phyloP scores from a whole-genome alignment of 2,888 invertebrate genomes.

The Aporophyla lueneburgensis region DNA sequence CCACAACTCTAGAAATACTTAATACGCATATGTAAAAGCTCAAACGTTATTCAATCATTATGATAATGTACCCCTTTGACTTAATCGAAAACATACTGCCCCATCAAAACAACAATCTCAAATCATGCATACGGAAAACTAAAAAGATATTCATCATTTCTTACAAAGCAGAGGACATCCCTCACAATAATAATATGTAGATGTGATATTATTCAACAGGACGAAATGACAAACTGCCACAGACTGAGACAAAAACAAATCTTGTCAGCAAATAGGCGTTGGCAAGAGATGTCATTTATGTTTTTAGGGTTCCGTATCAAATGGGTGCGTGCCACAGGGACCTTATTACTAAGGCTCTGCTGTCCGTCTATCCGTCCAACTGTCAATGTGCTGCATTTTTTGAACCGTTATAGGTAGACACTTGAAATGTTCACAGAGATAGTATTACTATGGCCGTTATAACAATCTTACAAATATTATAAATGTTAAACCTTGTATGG shows the following conservation, averaged over 20 bases:
- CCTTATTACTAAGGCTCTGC: not conserved
- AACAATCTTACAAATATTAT: too few relatives aligned
- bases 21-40: not conserved
- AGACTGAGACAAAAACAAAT: conserved; percentile 80
- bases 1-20: too few relatives aligned
- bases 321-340: not conserved
- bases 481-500: too few relatives aligned
- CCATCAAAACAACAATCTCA: conserved; percentile 37
- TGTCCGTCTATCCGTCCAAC: too few relatives aligned
- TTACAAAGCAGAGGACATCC: conserved; percentile 41
- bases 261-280: conserved; percentile 80
- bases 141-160: conserved; percentile 56
- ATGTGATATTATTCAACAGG: conserved; percentile 72
- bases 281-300: conserved; percentile 73
- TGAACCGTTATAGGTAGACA: not conserved
- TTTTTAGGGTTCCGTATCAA: conserved; percentile 39
- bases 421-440: not conserved
- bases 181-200: conserved; percentile 71
- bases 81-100: conserved; percentile 34
- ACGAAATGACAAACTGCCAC: conserved; percentile 79
- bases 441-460: not conserved
- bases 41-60: conserved; percentile 11
- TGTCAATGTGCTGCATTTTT: not conserved
- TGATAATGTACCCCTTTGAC: conserved; percentile 13
- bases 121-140: conserved; percentile 38